Base-by-base conservation (phyloP, 2,888 invertebrate species). In the Machimus atricapillus region DNA sequence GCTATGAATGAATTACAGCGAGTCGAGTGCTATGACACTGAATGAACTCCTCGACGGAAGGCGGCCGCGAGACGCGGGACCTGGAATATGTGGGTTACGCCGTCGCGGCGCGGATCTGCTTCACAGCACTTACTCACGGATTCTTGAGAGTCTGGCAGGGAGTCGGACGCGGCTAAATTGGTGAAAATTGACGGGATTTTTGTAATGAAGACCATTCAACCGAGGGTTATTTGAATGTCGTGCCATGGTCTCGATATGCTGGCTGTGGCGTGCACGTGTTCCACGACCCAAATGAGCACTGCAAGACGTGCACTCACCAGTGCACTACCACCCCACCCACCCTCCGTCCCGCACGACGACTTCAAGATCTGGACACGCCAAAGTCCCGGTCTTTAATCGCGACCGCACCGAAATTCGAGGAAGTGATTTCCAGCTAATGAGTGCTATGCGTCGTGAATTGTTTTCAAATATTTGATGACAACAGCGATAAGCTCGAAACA, bases 111-210 rank as follows among this genome's bases (percentile, higher is more conserved):
- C 58, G 23, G 66, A 58, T 73, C 83, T 40, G 73, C 83, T 12
- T 27, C 43, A 16, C 23, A 40, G 40, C 83, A 43, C 37, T 83
- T 73, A 83, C 43, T 83, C 23, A 83, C 37, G 52, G 40, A 56
- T 56, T 81, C 66, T 43, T 16, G 40, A 1, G 9, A 19, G 83
- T 37, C 83, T 83, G 66, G 19, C 66, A 83, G 73, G 34, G 83
- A 34, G 23, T 40, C 43, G 52, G 52, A 14, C 19, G 34, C 34
- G 1, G 79, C 73, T 83, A 83, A 83, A 83, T 83, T 83, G 83
- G 83, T 66, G 83, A 83, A 83, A 83, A 83, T 83, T 83, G 83
- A 66, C 83, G 58, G 73, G 83, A 83, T 83, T 83, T n/a, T 83
- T 66, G 58, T 83, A 83, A 83, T 83, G 83, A 83, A 58, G 83